phyloP scores from a whole-genome alignment of 2,113 vertebrate species.

The Aptenodytes patagonicus region DNA sequence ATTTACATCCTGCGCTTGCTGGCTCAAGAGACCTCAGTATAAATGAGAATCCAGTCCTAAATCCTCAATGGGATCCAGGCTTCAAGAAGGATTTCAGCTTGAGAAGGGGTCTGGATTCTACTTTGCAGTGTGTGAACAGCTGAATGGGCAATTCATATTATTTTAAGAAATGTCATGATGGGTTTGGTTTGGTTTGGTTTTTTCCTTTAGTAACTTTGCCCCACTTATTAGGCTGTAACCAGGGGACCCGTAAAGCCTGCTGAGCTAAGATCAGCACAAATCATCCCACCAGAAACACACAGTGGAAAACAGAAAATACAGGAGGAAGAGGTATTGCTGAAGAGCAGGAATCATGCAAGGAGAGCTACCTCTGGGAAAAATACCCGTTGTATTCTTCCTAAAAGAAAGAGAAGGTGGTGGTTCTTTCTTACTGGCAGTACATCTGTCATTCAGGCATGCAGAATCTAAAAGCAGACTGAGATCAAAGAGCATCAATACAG shows the following conservation, averaged over 20 bases:
- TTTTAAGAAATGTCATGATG: slow-evolving; percentile 33
- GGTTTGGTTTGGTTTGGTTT: slow-evolving; percentile 14
- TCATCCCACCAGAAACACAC: slow-evolving; percentile 11
- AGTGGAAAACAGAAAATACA: background rate
- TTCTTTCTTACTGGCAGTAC: background rate
- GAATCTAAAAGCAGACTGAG: background rate
- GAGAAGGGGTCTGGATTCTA: slow-evolving; percentile 22
- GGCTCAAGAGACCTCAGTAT: slow-evolving; percentile 31
- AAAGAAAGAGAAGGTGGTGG: background rate
- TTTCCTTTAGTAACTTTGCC: slow-evolving; percentile 21
- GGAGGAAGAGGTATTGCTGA: slow-evolving; percentile 32
- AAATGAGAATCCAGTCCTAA: slow-evolving; percentile 56
- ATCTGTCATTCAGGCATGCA: background rate
- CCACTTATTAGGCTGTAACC: slow-evolving; percentile 20
- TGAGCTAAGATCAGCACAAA: slow-evolving; percentile 30
- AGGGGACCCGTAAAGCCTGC: background rate
- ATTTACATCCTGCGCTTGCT: slow-evolving; percentile 57
- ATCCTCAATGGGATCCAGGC: slow-evolving; percentile 4
- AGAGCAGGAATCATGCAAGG: background rate
- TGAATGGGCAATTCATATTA: slow-evolving; percentile 31
- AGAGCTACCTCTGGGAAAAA: background rate
- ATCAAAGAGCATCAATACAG: background rate
- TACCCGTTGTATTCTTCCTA: background rate
- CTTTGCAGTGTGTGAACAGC: slow-evolving; percentile 42
- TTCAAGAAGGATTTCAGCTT: slow-evolving; percentile 29